Percentiles rank a stretch among this genome's conserved stretches.
Evolutionary conservation across 2,113 vertebrate species (phyloP).

Genomic region (Leptosomus discolor): DNA sequence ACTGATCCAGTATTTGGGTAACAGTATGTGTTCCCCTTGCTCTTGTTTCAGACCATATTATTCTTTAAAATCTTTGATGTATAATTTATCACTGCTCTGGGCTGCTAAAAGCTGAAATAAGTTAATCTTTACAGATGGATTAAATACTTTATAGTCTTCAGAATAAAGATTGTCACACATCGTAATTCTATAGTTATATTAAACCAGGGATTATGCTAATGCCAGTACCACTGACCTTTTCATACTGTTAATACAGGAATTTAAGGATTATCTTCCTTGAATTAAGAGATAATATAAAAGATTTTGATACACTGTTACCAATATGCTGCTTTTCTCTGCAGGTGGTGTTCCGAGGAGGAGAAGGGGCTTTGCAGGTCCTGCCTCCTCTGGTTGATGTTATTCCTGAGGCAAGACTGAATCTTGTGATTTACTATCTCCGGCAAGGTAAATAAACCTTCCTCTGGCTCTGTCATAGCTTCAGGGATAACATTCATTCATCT

Average conservation of each 20-base stretch:
- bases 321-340: slow-evolving; percentile 49
- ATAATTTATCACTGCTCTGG: not conserved
- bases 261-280: not conserved
- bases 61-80: not conserved
- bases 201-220: not conserved
- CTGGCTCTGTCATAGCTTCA: not conserved
- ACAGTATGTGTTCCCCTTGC: not conserved
- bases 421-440: slow-evolving; percentile 96
- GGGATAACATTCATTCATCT: not conserved
- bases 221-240: not conserved
- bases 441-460: slow-evolving; percentile 80
- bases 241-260: not conserved
- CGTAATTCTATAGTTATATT: not conserved
- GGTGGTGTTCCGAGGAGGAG: slow-evolving; percentile 95
- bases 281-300: not conserved
- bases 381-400: slow-evolving; percentile 96
- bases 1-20: no score
- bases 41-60: not conserved
- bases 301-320: not conserved
- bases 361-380: slow-evolving; percentile 91
- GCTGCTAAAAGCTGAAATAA: not conserved
- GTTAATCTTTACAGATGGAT: not conserved
- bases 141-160: not conserved
- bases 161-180: not conserved
- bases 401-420: slow-evolving; percentile 93